Percentiles rank a stretch among this genome's conserved stretches.
Evolutionary conservation across 2,888 invertebrate species (phyloP).

Genomic region (Erebia ligea): DNA sequence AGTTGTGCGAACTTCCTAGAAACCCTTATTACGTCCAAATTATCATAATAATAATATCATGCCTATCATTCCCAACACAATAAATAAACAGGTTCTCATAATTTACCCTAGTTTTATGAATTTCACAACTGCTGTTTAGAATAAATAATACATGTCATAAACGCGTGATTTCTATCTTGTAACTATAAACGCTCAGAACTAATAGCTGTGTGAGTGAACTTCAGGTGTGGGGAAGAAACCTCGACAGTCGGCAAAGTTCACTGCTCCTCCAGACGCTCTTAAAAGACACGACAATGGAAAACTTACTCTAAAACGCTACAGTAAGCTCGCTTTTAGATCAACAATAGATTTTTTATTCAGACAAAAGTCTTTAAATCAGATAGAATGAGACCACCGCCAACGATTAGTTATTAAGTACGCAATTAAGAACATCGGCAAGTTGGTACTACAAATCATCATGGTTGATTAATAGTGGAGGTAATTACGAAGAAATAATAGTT

Average conservation of each 20-base stretch:
- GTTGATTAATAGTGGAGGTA: slow-evolving; percentile 19
- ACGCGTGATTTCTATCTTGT: slow-evolving; percentile 63
- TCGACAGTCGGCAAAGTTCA: slow-evolving; percentile 75
- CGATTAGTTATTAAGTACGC: slow-evolving; percentile 43
- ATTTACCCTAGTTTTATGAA: slow-evolving; percentile 38
- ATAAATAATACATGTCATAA: slow-evolving; percentile 49
- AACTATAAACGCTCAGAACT: slow-evolving; percentile 70
- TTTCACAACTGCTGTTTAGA: slow-evolving; percentile 33
- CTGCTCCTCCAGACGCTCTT: slow-evolving; percentile 67
- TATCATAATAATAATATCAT: slow-evolving; percentile 20
- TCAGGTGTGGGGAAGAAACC: slow-evolving; percentile 72
- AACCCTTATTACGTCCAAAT: slow-evolving; percentile 29
- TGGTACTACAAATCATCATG: slow-evolving; percentile 21
- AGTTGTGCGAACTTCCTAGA: slow-evolving; percentile 23
- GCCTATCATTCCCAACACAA: slow-evolving; percentile 31
- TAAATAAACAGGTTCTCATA: slow-evolving; percentile 44
- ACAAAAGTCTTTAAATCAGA: slow-evolving; percentile 58
- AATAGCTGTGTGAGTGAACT: slow-evolving; percentile 74
- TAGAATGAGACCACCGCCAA: slow-evolving; percentile 58
- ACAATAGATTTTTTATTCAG: slow-evolving; percentile 48
- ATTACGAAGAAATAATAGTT: slow-evolving; percentile 1
- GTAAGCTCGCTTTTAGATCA: slow-evolving; percentile 44
- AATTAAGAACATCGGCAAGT: slow-evolving; percentile 29
- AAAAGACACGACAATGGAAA: slow-evolving; percentile 52
- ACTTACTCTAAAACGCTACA: slow-evolving; percentile 52